These are phyloP conservation scores for Clinocottus analis DNA, from an alignment of 2,113 vertebrate genomes.

Conservation along the genomic window DNA sequence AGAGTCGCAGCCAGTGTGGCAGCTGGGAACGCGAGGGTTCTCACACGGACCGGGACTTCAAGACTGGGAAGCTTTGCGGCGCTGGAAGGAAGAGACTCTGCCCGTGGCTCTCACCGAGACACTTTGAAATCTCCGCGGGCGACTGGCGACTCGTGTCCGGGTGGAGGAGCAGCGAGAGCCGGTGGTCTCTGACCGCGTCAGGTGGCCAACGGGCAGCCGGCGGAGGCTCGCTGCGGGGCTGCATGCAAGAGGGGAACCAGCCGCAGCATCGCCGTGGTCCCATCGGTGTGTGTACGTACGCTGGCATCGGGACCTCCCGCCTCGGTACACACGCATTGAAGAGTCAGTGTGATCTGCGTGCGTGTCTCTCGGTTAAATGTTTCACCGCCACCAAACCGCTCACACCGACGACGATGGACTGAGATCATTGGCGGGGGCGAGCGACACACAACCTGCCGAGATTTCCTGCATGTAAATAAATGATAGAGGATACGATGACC, in stretches of 20 bases:
- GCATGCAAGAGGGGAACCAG: slow-evolving; percentile 44
- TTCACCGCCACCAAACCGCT: slow-evolving; percentile 18
- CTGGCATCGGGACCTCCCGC: slow-evolving; percentile 15
- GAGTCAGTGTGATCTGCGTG: not conserved
- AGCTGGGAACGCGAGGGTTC: slow-evolving; percentile 66
- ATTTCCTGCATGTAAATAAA: slow-evolving; percentile 82
- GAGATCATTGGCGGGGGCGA: slow-evolving; percentile 60
- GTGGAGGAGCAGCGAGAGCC: not conserved
- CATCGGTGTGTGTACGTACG: not conserved
- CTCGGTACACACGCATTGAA: slow-evolving; percentile 39
- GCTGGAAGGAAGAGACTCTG: slow-evolving; percentile 10
- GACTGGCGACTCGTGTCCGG: not conserved
- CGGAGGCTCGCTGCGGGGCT: slow-evolving; percentile 60
- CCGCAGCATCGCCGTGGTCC: slow-evolving; percentile 20
- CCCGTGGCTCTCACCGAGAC: not conserved
- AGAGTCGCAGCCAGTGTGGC: slow-evolving; percentile 60
- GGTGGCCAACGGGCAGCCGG: slow-evolving; percentile 50
- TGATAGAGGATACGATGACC: slow-evolving; percentile 99
- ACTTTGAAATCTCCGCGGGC: slow-evolving; percentile 6
- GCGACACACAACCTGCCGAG: slow-evolving; percentile 68
- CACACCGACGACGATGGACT: slow-evolving; percentile 69
- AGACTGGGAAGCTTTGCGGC: slow-evolving; percentile 30
- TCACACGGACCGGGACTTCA: slow-evolving; percentile 51
- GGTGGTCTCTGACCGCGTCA: slow-evolving; percentile 30
- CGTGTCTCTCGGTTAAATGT: slow-evolving; percentile 41